These are phyloP conservation scores for Ferrisia virgata DNA, from an alignment of 2,888 invertebrate genomes.

Conservation along the genomic window DNA sequence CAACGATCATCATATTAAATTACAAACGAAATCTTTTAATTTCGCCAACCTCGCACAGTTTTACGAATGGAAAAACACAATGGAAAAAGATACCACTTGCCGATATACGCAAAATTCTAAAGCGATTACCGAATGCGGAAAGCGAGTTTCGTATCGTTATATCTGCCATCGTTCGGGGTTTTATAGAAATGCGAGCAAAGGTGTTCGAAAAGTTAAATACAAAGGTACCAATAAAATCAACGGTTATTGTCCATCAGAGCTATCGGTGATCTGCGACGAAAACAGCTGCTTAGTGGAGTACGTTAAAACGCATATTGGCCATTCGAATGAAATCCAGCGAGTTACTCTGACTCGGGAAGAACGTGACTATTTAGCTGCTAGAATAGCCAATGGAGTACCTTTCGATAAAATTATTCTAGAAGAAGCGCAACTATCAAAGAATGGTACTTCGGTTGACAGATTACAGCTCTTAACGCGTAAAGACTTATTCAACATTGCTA, in stretches of 20 bases:
- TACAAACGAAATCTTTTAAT: background rate
- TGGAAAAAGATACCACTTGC: background rate
- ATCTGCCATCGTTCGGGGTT: constrained; percentile 46
- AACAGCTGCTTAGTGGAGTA: background rate
- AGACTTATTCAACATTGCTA: constrained; percentile 16
- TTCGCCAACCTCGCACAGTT: background rate
- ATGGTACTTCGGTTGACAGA: background rate
- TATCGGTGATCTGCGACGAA: background rate
- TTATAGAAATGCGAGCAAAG: constrained; percentile 41
- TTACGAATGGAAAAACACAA: background rate
- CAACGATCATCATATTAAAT: background rate
- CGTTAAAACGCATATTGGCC: constrained; percentile 45
- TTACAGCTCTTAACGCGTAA: constrained; percentile 9
- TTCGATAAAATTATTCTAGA: constrained; percentile 46
- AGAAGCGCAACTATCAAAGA: constrained; percentile 40
- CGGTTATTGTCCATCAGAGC: constrained; percentile 47
- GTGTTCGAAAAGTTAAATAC: constrained; percentile 43
- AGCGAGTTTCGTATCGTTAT: constrained; percentile 13
- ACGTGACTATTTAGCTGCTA: constrained; percentile 44
- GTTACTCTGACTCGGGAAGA: constrained; percentile 38
- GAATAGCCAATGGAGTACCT: constrained; percentile 46
- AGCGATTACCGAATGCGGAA: background rate
- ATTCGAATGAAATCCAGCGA: constrained; percentile 45
- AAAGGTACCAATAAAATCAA: constrained; percentile 47
- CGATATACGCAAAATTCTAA: background rate